These are phyloP conservation scores for Apus apus DNA, from an alignment of 2,113 vertebrate genomes.

Conservation along the genomic window DNA sequence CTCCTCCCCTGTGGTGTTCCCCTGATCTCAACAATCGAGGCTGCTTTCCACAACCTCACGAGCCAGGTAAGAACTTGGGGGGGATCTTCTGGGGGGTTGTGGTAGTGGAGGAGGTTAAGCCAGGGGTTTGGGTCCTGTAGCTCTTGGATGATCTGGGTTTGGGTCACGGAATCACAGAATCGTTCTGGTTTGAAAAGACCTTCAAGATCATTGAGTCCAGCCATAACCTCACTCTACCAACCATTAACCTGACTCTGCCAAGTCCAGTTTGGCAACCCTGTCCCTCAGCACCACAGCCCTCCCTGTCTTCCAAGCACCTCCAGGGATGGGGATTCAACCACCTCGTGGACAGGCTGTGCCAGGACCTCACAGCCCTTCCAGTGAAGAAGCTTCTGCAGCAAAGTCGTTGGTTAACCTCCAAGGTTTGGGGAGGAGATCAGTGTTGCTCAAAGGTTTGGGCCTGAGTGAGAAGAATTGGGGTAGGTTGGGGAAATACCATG, in stretches of 20 bases:
- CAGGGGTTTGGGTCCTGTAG: not conserved
- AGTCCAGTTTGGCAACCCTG: too few species aligned
- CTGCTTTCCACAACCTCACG: not conserved
- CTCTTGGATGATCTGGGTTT: not conserved
- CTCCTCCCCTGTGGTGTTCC: not conserved
- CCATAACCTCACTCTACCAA: too few species aligned
- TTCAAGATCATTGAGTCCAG: too few species aligned
- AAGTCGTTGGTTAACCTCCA: not conserved
- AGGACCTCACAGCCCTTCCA: too few species aligned
- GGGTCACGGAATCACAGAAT: too few species aligned
- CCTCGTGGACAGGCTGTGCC: too few species aligned
- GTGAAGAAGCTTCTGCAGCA: not conserved
- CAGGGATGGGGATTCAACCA: too few species aligned
- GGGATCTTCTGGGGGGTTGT: not conserved
- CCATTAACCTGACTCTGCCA: too few species aligned
- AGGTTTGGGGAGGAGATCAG: not conserved
- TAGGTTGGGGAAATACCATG: not conserved
- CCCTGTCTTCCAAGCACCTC: too few species aligned
- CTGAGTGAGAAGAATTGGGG: not conserved
- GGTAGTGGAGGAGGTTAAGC: not conserved
- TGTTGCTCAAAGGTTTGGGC: not conserved
- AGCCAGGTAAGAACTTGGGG: not conserved
- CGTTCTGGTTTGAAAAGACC: too few species aligned
- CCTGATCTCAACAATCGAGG: accelerated
- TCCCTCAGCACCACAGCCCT: too few species aligned